These are phyloP conservation scores for Ciconia maguari DNA, from an alignment of 2,113 vertebrate genomes.

Conservation along the genomic window DNA sequence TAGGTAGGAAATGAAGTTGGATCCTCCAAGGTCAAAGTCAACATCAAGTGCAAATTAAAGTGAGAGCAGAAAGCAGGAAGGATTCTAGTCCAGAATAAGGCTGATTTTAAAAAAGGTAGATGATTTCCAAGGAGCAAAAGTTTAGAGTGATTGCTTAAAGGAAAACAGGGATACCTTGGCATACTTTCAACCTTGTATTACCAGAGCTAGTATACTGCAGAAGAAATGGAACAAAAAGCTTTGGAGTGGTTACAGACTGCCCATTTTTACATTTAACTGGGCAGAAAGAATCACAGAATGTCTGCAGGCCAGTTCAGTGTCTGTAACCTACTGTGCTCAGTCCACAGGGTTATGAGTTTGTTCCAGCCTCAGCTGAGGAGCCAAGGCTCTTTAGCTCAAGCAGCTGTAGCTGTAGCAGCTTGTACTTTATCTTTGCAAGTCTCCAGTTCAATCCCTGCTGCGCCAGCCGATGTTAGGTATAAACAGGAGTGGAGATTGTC, in stretches of 20 bases:
- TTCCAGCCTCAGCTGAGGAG: background rate
- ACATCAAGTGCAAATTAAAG: background rate
- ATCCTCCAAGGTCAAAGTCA: background rate
- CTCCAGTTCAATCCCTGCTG: background rate
- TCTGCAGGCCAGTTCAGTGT: background rate
- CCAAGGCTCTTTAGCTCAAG: background rate
- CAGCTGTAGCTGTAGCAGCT: background rate
- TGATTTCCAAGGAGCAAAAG: background rate
- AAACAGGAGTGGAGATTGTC: background rate
- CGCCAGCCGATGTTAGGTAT: background rate
- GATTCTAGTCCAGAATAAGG: background rate
- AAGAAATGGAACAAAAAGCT: background rate
- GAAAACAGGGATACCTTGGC: background rate
- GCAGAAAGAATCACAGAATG: background rate
- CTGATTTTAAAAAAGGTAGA: background rate
- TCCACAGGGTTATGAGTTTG: background rate
- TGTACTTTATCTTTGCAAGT: background rate
- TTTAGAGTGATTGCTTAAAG: background rate
- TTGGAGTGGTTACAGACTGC: background rate
- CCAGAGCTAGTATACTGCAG: background rate
- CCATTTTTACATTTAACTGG: background rate
- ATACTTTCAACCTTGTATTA: background rate
- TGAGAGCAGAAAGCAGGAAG: background rate
- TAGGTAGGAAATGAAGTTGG: background rate
- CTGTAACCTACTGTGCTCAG: background rate